Percentiles rank a stretch among this genome's conserved stretches.
These are phyloP conservation scores for Falco biarmicus DNA, from an alignment of 2,797 vertebrate species.

Conservation along the genomic window DNA sequence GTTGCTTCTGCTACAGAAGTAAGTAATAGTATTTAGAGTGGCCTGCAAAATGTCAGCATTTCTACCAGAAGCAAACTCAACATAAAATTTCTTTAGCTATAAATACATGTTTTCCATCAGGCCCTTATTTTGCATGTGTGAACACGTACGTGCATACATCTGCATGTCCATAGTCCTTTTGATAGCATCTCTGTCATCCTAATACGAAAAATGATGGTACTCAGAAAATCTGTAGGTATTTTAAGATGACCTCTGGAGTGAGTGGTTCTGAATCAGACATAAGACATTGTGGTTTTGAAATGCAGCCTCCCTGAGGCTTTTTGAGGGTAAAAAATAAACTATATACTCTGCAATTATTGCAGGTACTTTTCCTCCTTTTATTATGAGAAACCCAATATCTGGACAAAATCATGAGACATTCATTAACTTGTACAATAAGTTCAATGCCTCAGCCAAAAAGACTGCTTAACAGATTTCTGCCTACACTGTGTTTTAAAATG, in stretches of 20 bases:
- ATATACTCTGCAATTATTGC: slow-evolving; percentile 18
- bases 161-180: background rate
- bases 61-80: background rate
- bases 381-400: background rate
- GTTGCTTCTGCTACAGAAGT: background rate
- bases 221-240: background rate
- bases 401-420: background rate
- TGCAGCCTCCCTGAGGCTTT: background rate
- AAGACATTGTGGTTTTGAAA: slow-evolving; percentile 35
- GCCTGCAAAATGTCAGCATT: background rate
- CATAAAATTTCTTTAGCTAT: background rate
- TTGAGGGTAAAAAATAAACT: slow-evolving; percentile 33
- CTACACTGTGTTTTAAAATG: background rate
- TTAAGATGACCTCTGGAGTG: background rate
- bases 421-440: background rate
- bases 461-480: background rate
- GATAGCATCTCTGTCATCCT: background rate
- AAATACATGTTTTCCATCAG: background rate
- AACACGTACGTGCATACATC: background rate
- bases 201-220: background rate
- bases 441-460: background rate
- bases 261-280: slow-evolving; percentile 37
- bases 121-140: background rate
- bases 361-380: background rate
- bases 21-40: background rate